A percentile compares a stretch with the other conserved stretches of the same genome.
Evolutionary conservation across 2,113 vertebrate genomes (phyloP).

Genomic region (Megaptera novaeangliae): DNA sequence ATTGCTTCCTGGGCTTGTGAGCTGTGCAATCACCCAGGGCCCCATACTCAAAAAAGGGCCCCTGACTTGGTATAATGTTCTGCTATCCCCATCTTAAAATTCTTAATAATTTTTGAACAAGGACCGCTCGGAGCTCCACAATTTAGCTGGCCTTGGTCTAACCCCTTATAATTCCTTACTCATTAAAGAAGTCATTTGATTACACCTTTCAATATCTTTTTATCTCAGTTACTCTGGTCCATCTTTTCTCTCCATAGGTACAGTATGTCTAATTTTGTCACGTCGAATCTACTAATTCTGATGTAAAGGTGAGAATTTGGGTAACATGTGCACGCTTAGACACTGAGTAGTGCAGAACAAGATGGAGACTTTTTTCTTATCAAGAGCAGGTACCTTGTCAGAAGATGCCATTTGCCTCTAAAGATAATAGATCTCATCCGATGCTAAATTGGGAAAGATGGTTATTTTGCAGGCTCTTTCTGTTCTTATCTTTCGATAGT

Average conservation of each 20-base stretch:
- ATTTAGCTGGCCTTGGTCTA: background rate
- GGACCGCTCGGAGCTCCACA: rapidly evolving
- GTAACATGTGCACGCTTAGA: background rate
- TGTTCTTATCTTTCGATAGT: background rate
- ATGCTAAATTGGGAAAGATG: background rate
- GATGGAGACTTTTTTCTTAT: background rate
- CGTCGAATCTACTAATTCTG: background rate
- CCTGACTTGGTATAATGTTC: background rate
- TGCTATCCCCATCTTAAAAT: background rate
- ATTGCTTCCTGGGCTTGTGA: background rate
- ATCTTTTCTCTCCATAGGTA: background rate
- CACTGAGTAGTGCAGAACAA: background rate
- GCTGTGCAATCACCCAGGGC: background rate
- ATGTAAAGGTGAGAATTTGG: background rate
- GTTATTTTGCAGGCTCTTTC: background rate
- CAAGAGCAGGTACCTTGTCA: no score
- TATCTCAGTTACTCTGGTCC: background rate
- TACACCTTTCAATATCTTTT: background rate
- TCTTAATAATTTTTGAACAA: background rate
- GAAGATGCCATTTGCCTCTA: background rate
- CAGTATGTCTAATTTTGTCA: background rate
- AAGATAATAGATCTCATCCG: background rate
- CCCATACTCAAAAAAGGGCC: no score
- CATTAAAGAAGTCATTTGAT: background rate
- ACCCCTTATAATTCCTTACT: background rate